Base-by-base conservation (phyloP, 2,888 invertebrate species). In the Heteromurus nitidus region DNA sequence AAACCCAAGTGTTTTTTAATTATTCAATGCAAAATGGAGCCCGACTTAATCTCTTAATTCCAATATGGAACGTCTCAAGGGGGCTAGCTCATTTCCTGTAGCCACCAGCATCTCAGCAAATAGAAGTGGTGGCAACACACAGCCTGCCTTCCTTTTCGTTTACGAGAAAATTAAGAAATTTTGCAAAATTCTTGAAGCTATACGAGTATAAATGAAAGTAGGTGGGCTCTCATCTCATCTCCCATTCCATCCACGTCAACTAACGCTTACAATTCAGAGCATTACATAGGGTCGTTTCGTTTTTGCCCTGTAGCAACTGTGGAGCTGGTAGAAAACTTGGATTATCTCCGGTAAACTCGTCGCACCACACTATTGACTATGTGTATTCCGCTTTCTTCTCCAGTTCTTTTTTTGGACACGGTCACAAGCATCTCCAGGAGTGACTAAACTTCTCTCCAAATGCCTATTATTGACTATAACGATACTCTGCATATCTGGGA, bases 151-250 rank as follows among this genome's bases (percentile, higher is more conserved):
- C 5, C 36, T 36, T 60, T 73, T 73, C 73, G 60, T 73, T 62
- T 62, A 73, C 62, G 60, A 50, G 73, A 73, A 73, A 73, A 73
- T 73, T 73, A 62, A 73, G 73, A 73, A 73, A 73, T 73, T 73
- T 73, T 73, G 62, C 73, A 73, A 73, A 62, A 60, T 73, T 73
- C 62, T n/a, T 60, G 62, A 62, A 58, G 55, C 55, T 26, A 55
- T 5, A 36, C 36, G n/a, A n/a, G n/a, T n/a, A 26, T 7, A 55
- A 13, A 18, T 58, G 58, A 62, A 50, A 62, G 62, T 58, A 18
- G 13, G 64, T 64, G 31, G 26, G 31, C 64, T 64, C 70, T 70
- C 58, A 55, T 58, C 70, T 70, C 73, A 73, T 73, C 73, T 73
- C 31, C 73, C 50, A 73, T 73, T 73, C 73, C 62, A 50, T 62